Conservation (phyloP, 2,888 invertebrate genomes). For the Anthoptus insignis region DNA sequence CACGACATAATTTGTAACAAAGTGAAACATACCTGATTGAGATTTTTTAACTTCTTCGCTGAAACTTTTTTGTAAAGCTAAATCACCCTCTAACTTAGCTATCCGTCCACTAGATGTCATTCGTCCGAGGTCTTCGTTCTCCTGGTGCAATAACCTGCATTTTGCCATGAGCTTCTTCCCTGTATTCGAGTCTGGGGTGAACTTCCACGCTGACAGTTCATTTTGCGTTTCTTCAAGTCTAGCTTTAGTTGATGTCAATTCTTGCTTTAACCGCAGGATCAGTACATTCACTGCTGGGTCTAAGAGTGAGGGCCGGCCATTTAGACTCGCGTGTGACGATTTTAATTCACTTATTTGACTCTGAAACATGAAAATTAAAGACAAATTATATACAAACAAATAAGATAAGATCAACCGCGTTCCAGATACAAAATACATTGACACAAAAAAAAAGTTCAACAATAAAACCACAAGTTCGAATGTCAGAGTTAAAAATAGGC, state of each 20-base stretch:
- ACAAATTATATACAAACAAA: too few relatives aligned
- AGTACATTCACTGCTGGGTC: conserved; percentile 99
- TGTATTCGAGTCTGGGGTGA: conserved; percentile 99
- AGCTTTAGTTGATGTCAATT: conserved; percentile 95
- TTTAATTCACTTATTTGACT: conserved; percentile 98
- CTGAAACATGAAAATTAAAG: conserved; percentile 86
- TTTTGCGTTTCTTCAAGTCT: conserved; percentile 98
- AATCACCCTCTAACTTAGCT: conserved; percentile 98
- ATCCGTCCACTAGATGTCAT: conserved; percentile 98
- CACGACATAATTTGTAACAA: too few relatives aligned
- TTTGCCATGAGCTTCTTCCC: conserved; percentile 99
- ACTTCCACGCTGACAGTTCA: conserved; percentile 99
- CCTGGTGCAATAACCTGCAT: conserved; percentile 97
- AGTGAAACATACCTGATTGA: conserved; percentile 91
- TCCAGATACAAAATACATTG: too few relatives aligned
- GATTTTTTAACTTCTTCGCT: conserved; percentile 99
- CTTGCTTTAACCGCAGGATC: conserved; percentile 96
- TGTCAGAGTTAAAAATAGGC: too few relatives aligned
- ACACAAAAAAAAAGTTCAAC: too few relatives aligned
- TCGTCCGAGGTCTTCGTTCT: conserved; percentile 98
- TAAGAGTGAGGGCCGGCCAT: conserved; percentile 90
- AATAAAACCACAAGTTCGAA: too few relatives aligned
- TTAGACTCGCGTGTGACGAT: conserved; percentile 95
- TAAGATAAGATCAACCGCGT: too few relatives aligned
- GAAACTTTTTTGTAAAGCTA: conserved; percentile 98